Percentiles rank a stretch among this genome's conserved stretches.
These are phyloP conservation scores for Hydrolagus affinis DNA, from an alignment of 2,113 vertebrate genomes.

Conservation along the genomic window DNA sequence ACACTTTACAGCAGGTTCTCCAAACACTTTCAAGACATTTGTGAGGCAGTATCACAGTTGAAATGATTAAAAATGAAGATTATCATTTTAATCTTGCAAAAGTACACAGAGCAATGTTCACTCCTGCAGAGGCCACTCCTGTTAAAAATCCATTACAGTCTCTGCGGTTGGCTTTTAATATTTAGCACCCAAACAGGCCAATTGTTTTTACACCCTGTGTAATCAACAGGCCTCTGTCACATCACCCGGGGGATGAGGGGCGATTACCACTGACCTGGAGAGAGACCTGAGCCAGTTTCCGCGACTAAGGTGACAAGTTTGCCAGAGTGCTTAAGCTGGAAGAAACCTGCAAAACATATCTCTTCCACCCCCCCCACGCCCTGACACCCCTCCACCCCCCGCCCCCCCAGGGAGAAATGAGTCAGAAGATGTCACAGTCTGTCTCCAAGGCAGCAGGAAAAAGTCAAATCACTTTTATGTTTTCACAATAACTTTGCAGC, in stretches of 20 bases:
- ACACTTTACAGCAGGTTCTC: no score
- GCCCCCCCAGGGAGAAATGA: not conserved
- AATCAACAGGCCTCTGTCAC: conserved; percentile 44
- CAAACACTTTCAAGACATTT: no score
- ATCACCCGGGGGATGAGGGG: conserved; percentile 38
- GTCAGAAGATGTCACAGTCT: conserved; percentile 14
- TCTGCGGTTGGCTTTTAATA: conserved; percentile 27
- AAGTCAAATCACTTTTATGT: not conserved
- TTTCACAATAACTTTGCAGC: not conserved
- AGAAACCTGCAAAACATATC: not conserved
- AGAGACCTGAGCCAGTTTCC: conserved; percentile 39
- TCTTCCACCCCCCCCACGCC: not conserved
- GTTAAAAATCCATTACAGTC: not conserved
- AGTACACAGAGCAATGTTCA: conserved; percentile 1
- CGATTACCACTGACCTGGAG: conserved; percentile 36
- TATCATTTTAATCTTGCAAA: not conserved
- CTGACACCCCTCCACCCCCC: no score
- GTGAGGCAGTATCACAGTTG: no score
- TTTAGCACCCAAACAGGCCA: conserved; percentile 38
- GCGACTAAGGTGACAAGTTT: conserved; percentile 11
- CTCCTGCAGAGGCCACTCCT: not conserved
- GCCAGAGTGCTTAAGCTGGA: not conserved
- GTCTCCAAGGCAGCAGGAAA: not conserved
- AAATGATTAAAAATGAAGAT: not conserved
- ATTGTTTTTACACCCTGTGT: conserved; percentile 42